Evolutionary conservation across 2,797 vertebrate species (phyloP), one percentile per base, ranked within the genome.

Genomic region (Hypotaenidia philippensis): DNA sequence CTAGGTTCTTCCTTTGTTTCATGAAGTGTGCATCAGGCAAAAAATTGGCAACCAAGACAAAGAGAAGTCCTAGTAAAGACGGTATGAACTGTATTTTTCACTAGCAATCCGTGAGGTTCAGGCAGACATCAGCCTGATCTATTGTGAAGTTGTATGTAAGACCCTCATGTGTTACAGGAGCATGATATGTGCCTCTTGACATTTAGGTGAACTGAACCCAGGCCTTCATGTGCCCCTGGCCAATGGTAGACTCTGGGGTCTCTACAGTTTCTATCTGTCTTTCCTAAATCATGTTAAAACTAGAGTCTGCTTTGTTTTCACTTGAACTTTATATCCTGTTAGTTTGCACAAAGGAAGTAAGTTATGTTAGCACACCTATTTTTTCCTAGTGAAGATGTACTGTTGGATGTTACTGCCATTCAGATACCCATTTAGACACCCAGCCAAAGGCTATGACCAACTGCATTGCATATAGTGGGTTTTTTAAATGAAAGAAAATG

Each of bases 241-340:
- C 5, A 2, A 19, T 26, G 34, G 59, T 8, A 72, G 41, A 36
- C 52, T 59, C n/a, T 44, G 38, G 26, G 63, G 13, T 77, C 75
- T 66, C 72, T 18, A 47, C 14, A 52, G 47, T 31, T 83, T 69
- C 59, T 38, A 84, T 63, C 66, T 56, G 66, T 1, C 6, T 66
- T 78, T 93, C 38, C 65, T 66, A 96, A 90, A 31, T 91, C 66
- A 26, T 21, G 34, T 89, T 81, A 88, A 66, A 82, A 88, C 23
- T 13, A 69, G 16, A 72, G 31, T 56, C 49, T 49, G 65, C 69
- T 93, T 90, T 66, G 56, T 74, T 80, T 96, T 94, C 55, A 26
- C 55, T 71, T 55, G 69, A 92, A 92, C 84, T 96, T 93, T 50
- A 88, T 76, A 91, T 93, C 87, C 92, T 68, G 79, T 93, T 93